Evolutionary conservation across 37 sponge, comb jelly and placozoan genomes (phyloP).

Genomic region (Amphimedon queenslandica): DNA sequence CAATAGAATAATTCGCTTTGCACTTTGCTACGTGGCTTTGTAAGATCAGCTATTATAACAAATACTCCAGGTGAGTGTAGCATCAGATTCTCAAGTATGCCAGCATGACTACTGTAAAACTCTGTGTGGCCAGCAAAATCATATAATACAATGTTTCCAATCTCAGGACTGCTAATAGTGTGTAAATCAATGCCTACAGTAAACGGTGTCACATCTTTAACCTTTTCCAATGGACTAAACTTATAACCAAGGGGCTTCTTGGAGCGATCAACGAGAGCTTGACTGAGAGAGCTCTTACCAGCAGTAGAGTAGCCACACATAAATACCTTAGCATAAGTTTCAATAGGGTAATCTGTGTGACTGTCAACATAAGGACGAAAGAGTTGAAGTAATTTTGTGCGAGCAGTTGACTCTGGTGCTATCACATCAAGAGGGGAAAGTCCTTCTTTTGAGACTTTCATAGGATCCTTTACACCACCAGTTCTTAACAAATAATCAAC

Average conservation of each 20-base stretch:
- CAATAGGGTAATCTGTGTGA: background rate
- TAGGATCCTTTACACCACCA: too few relatives aligned
- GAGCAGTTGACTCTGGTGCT: too few relatives aligned
- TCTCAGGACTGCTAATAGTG: conserved; percentile 13
- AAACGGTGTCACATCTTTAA: background rate
- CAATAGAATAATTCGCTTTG: background rate
- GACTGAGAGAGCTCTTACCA: conserved; percentile 7
- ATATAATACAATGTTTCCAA: conserved; percentile 36
- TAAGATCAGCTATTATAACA: background rate
- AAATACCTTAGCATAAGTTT: background rate
- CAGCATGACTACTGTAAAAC: conserved; percentile 43
- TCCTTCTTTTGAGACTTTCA: too few relatives aligned
- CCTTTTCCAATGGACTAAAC: background rate
- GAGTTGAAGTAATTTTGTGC: too few relatives aligned
- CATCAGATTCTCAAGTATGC: background rate
- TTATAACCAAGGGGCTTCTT: background rate
- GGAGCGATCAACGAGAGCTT: background rate
- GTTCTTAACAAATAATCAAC: too few relatives aligned
- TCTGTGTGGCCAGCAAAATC: conserved; percentile 59
- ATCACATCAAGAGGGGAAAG: too few relatives aligned
- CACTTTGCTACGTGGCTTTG: background rate
- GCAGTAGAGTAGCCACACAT: background rate
- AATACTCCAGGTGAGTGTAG: background rate
- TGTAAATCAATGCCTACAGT: conserved; percentile 39
- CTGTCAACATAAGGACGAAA: too few relatives aligned